Percentiles rank a stretch among this genome's conserved stretches.
These are phyloP conservation scores for Synanthedon vespiformis DNA, from an alignment of 2,888 invertebrate species.

Conservation along the genomic window DNA sequence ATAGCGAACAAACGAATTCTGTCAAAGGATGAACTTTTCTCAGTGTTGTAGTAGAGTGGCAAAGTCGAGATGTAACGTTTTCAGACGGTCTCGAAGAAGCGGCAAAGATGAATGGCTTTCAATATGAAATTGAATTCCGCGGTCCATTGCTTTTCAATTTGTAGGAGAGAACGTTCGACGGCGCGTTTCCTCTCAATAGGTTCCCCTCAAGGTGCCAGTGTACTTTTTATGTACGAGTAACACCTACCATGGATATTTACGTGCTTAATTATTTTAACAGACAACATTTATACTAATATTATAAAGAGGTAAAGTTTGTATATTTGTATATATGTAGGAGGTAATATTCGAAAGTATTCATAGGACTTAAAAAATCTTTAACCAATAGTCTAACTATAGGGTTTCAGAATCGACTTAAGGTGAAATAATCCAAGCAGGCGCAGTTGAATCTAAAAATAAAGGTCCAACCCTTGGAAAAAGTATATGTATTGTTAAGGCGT, in stretches of 20 bases:
- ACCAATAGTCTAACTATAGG: too few species aligned
- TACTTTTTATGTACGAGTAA: slow-evolving; percentile 6
- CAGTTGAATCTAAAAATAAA: too few species aligned
- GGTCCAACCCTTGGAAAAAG: too few species aligned
- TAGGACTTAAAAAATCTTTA: too few species aligned
- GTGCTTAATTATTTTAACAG: not conserved
- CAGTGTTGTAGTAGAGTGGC: slow-evolving; percentile 49
- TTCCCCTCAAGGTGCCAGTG: slow-evolving; percentile 42
- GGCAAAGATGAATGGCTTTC: slow-evolving; percentile 73
- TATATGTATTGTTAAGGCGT: too few species aligned
- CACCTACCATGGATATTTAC: not conserved
- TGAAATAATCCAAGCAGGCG: too few species aligned
- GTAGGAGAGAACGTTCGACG: slow-evolving; percentile 59
- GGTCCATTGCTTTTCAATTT: slow-evolving; percentile 76
- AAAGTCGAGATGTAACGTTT: slow-evolving; percentile 63
- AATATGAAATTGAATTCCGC: slow-evolving; percentile 78
- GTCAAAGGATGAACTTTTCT: slow-evolving; percentile 43
- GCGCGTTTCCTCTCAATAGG: slow-evolving; percentile 41
- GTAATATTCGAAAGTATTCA: too few species aligned
- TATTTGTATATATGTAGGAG: too few species aligned
- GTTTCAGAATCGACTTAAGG: too few species aligned
- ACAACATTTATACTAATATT: too few species aligned
- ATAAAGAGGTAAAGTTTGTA: too few species aligned
- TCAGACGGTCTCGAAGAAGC: slow-evolving; percentile 60
- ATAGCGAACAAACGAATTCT: slow-evolving; percentile 10